A percentile compares a stretch with the other conserved stretches of the same genome.
phyloP scores from a whole-genome alignment of 2,797 vertebrate species.

The Darevskia nairensis region DNA sequence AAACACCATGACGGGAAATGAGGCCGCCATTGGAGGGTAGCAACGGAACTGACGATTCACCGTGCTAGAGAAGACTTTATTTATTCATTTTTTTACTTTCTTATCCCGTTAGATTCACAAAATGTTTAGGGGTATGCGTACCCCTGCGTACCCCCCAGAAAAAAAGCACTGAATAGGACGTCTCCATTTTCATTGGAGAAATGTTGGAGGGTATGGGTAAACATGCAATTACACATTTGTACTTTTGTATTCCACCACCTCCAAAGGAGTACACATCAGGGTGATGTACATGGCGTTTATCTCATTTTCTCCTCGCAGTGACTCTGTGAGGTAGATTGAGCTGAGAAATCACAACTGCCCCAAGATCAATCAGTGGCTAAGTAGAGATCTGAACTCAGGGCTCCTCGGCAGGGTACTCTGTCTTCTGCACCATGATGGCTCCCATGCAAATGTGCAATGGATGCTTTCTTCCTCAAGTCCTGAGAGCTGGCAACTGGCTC shows the following conservation, averaged over 20 bases:
- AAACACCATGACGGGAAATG: too few relatives aligned
- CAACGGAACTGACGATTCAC: too few relatives aligned
- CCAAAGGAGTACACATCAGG: background rate
- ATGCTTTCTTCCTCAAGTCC: background rate
- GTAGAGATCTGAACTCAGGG: background rate
- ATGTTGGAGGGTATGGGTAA: too few relatives aligned
- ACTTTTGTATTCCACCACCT: too few relatives aligned
- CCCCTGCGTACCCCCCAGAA: too few relatives aligned
- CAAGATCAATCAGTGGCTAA: background rate
- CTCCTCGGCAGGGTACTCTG: background rate
- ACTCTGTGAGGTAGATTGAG: background rate
- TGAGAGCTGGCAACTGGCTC: background rate
- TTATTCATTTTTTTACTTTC: too few relatives aligned
- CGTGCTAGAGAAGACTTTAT: too few relatives aligned
- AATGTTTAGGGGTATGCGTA: too few relatives aligned
- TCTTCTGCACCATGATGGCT: background rate
- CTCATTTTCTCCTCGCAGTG: background rate
- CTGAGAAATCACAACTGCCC: background rate
- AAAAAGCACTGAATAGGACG: too few relatives aligned
- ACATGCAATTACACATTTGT: background rate
- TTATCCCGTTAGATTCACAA: too few relatives aligned
- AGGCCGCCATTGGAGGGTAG: too few relatives aligned
- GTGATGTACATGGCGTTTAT: background rate
- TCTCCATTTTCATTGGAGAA: too few relatives aligned
- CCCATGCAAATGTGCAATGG: background rate